Evolutionary conservation across 1,140 invertebrate genomes (phyloP).

Genomic region (Megathymus violae): DNA sequence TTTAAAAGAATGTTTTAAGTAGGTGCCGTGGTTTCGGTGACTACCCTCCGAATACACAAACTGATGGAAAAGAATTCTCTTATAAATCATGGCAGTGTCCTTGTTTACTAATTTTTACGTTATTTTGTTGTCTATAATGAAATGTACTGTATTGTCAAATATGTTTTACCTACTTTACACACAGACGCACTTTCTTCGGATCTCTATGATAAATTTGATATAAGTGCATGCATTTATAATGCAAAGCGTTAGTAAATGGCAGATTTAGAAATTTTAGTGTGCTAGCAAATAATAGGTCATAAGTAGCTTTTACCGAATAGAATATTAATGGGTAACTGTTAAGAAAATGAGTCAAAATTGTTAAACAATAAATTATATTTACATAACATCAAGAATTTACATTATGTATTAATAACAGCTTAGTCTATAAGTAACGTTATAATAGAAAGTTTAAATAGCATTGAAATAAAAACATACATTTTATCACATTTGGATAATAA

Average conservation of each 20-base stretch:
- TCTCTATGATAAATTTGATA: background rate
- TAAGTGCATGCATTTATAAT: background rate
- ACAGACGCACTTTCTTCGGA: background rate
- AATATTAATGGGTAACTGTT: background rate
- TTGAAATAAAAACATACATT: too few species aligned
- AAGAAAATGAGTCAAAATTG: background rate
- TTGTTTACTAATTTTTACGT: too few species aligned
- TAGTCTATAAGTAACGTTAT: background rate
- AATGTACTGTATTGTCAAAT: too few species aligned
- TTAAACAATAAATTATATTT: constrained; percentile 16
- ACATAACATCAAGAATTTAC: constrained; percentile 8
- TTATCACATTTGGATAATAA: too few species aligned
- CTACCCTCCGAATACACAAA: too few species aligned
- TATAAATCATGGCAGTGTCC: too few species aligned
- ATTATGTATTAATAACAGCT: constrained; percentile 13
- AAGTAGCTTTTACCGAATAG: background rate
- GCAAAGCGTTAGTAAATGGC: background rate
- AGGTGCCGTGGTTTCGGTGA: too few species aligned
- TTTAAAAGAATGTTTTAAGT: too few species aligned
- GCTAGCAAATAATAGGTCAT: constrained; percentile 2
- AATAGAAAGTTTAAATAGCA: too few species aligned
- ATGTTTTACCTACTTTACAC: too few species aligned
- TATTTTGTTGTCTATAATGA: too few species aligned
- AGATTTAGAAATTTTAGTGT: constrained; percentile 4
- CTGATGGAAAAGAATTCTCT: too few species aligned